phyloP scores from a whole-genome alignment of 2,113 vertebrate genomes.

The Cnemophilus loriae region DNA sequence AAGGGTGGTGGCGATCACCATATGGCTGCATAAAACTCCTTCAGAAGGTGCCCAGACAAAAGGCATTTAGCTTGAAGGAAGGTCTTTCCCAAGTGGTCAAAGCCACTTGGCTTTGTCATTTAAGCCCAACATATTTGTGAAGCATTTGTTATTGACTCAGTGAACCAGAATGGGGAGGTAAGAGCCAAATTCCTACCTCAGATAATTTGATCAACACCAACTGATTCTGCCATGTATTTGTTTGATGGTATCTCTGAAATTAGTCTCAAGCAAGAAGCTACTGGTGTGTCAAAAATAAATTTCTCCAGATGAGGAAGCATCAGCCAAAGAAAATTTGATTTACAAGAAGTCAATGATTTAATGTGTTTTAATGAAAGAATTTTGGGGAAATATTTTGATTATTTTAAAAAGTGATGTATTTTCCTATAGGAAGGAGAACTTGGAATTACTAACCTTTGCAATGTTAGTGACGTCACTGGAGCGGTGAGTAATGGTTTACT shows the following conservation, averaged over 20 bases:
- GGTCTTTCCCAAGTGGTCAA: background rate
- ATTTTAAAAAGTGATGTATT: background rate
- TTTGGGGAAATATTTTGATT: background rate
- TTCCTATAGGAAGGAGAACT: constrained; percentile 51
- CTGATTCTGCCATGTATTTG: background rate
- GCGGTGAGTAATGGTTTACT: constrained; percentile 60
- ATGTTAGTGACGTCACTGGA: constrained; percentile 49
- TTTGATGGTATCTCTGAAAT: background rate
- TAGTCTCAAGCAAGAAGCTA: background rate
- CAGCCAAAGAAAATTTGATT: background rate
- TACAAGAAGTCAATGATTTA: background rate
- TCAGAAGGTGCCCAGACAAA: background rate
- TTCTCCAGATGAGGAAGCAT: background rate
- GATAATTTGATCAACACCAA: background rate
- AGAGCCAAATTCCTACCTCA: background rate
- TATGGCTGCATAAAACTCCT: background rate
- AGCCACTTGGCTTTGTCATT: background rate
- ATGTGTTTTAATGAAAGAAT: background rate
- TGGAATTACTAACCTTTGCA: constrained; percentile 26
- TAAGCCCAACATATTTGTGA: background rate
- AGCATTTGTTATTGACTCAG: background rate
- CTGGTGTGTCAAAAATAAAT: background rate
- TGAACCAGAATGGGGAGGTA: background rate
- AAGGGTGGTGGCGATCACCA: background rate
- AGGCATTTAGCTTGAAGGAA: background rate